phyloP scores from a whole-genome alignment of 2,888 invertebrate species.

The Plagodis dolabraria region DNA sequence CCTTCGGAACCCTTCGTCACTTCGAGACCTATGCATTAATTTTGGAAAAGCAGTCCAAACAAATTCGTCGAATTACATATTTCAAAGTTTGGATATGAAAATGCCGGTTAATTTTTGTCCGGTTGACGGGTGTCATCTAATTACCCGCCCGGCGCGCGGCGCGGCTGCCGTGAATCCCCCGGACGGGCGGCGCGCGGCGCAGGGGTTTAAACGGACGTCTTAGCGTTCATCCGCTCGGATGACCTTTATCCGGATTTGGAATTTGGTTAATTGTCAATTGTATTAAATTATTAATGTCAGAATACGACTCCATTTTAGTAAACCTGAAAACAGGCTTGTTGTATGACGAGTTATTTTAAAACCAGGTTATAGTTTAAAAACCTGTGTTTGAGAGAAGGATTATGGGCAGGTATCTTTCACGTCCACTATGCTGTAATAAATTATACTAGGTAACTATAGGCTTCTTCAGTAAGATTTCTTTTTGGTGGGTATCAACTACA shows the following conservation, averaged over 20 bases:
- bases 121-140: slow-evolving; percentile 65
- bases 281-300: slow-evolving; percentile 25
- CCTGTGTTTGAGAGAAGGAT: no score
- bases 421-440: no score
- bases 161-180: slow-evolving; percentile 21
- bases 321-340: no score
- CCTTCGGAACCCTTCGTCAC: no score
- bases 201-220: slow-evolving; percentile 44
- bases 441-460: no score
- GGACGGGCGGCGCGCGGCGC: slow-evolving; percentile 15
- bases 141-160: slow-evolving; percentile 45
- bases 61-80: slow-evolving; percentile 41
- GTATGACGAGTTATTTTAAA: no score
- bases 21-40: no score
- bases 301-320: neutral
- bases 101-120: slow-evolving; percentile 63
- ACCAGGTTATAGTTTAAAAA: no score
- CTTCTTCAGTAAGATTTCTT: no score
- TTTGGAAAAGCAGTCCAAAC: no score
- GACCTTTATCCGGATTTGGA: slow-evolving; percentile 33
- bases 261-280: slow-evolving; percentile 41
- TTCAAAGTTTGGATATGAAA: slow-evolving; percentile 58
- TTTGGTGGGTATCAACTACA: no score
- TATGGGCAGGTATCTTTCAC: no score
- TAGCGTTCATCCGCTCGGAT: slow-evolving; percentile 46